These are phyloP conservation scores for Graphium colonna DNA, from an alignment of 2,888 invertebrate genomes.

Conservation along the genomic window DNA sequence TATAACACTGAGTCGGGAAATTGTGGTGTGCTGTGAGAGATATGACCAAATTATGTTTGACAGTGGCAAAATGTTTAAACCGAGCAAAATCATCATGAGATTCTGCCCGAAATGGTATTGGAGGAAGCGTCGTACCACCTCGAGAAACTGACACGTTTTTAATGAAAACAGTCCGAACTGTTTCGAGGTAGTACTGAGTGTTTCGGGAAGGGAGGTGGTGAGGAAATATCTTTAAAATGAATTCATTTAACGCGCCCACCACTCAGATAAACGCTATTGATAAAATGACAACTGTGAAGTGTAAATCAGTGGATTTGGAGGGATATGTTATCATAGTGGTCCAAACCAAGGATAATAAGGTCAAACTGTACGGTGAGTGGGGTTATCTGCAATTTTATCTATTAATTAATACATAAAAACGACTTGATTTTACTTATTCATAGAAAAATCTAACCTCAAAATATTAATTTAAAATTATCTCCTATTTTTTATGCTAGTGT, in stretches of 20 bases:
- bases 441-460: background rate
- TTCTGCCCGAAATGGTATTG: slow-evolving; percentile 72
- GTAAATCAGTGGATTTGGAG: slow-evolving; percentile 90
- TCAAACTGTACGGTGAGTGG: slow-evolving; percentile 92
- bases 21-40: slow-evolving; percentile 49
- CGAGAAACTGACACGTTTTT: slow-evolving; percentile 12
- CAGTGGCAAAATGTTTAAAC: slow-evolving; percentile 54
- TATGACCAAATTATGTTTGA: slow-evolving; percentile 54
- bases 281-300: slow-evolving; percentile 74
- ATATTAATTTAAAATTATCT: too few relatives aligned
- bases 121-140: slow-evolving; percentile 64
- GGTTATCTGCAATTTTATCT: slow-evolving; percentile 18
- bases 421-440: background rate
- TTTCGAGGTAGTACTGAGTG: background rate
- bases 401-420: background rate
- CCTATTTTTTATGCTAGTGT: too few relatives aligned
- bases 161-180: background rate
- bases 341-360: slow-evolving; percentile 95
- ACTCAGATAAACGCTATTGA: slow-evolving; percentile 72
- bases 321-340: slow-evolving; percentile 97
- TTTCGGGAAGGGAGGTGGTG: background rate
- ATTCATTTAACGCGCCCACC: slow-evolving; percentile 71
- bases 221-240: slow-evolving; percentile 51
- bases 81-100: slow-evolving; percentile 47
- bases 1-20: slow-evolving; percentile 56